A percentile compares a stretch with the other conserved stretches of the same genome.
These are phyloP conservation scores for Hylaea fasciaria DNA, from an alignment of 2,888 invertebrate genomes.

Conservation along the genomic window DNA sequence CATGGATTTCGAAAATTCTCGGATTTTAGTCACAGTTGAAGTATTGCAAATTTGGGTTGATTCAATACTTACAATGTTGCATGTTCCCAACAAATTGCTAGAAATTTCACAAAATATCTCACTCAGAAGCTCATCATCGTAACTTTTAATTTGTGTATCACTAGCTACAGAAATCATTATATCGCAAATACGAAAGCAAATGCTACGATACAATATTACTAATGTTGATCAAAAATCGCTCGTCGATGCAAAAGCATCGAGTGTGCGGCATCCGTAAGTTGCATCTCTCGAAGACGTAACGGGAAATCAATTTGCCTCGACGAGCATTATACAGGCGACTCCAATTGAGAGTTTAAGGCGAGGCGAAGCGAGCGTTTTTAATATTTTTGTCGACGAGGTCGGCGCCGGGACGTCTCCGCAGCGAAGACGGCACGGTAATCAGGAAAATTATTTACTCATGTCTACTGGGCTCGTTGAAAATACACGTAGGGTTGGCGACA, in stretches of 20 bases:
- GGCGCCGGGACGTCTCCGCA: slow-evolving; percentile 46
- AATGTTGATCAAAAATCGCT: background rate
- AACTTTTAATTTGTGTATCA: no score
- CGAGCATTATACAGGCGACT: slow-evolving; percentile 53
- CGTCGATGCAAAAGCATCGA: slow-evolving; percentile 3
- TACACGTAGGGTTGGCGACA: slow-evolving; percentile 59
- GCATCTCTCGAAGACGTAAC: slow-evolving; percentile 63
- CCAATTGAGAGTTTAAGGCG: slow-evolving; percentile 51
- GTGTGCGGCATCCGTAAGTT: slow-evolving; percentile 48
- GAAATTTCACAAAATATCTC: no score
- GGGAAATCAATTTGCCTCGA: slow-evolving; percentile 72
- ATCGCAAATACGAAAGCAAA: no score
- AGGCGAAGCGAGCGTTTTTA: slow-evolving; percentile 57
- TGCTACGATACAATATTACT: no score
- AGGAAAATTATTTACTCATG: slow-evolving; percentile 84
- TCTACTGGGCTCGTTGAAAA: slow-evolving; percentile 67
- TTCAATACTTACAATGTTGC: no score
- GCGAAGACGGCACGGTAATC: slow-evolving; percentile 79
- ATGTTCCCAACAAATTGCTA: no score
- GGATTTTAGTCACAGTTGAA: no score
- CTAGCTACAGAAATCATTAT: no score
- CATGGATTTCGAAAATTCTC: no score
- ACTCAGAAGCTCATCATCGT: no score
- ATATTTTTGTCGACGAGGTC: slow-evolving; percentile 71
- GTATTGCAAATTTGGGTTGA: no score